Percentiles rank a stretch among this genome's conserved stretches.
Conservation (phyloP, 2,797 vertebrate species). For the Sebastes steindachneri region DNA sequence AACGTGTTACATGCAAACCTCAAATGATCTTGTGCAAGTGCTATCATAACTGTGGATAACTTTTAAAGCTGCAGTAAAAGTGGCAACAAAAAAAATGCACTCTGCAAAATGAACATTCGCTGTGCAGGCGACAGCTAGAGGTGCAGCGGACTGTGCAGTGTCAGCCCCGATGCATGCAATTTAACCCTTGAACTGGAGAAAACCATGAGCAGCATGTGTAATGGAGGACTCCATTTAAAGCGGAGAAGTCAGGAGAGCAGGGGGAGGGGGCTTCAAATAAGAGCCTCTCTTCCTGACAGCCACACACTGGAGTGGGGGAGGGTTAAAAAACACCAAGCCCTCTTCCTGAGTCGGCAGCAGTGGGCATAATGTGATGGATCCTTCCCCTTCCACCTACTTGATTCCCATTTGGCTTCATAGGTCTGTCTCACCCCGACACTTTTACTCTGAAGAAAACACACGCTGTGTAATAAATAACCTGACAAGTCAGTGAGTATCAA, state of each 20-base stretch:
- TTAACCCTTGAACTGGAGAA: slow-evolving; percentile 64
- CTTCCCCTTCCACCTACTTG: slow-evolving; percentile 25
- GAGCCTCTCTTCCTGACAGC: slow-evolving; percentile 69
- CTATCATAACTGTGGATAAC: background rate
- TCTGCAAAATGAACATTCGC: background rate
- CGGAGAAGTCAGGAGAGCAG: slow-evolving; percentile 55
- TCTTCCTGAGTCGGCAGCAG: slow-evolving; percentile 61
- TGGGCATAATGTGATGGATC: slow-evolving; percentile 57
- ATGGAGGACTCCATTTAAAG: slow-evolving; percentile 74
- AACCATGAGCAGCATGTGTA: slow-evolving; percentile 54
- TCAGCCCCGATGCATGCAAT: slow-evolving; percentile 31
- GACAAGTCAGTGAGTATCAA: background rate
- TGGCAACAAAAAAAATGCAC: background rate
- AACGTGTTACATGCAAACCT: background rate
- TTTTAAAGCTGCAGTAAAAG: slow-evolving; percentile 6
- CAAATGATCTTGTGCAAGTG: background rate
- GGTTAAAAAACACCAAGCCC: slow-evolving; percentile 57
- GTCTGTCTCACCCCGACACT: background rate
- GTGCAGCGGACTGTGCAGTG: slow-evolving; percentile 3
- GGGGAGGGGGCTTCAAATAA: slow-evolving; percentile 68
- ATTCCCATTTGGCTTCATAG: slow-evolving; percentile 12
- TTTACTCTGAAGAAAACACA: background rate
- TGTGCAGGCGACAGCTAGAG: background rate
- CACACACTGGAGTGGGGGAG: slow-evolving; percentile 69
- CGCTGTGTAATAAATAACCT: background rate